These are phyloP conservation scores for Bellardia pandia DNA, from an alignment of 2,888 invertebrate genomes.

Conservation along the genomic window DNA sequence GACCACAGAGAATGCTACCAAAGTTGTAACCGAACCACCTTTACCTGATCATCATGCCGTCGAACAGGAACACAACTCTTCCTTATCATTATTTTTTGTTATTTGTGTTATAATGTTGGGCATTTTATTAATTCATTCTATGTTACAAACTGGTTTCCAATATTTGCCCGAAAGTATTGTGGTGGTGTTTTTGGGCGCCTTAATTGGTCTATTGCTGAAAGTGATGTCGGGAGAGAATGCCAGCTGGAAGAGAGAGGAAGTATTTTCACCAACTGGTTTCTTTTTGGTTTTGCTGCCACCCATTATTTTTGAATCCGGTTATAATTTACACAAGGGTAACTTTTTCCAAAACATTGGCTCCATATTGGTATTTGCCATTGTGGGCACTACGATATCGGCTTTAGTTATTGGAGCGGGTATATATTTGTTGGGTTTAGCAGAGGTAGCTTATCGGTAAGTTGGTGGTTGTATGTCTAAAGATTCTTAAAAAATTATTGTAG, in stretches of 20 bases:
- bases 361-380: slow-evolving; percentile 97
- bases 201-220: slow-evolving; percentile 96
- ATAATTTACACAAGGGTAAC: slow-evolving; percentile 98
- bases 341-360: slow-evolving; percentile 99
- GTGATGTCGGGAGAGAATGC: slow-evolving; percentile 93
- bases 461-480: neutral
- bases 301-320: slow-evolving; percentile 99
- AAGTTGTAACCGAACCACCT: slow-evolving; percentile 90
- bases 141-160: slow-evolving; percentile 97
- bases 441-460: slow-evolving; percentile 91
- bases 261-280: slow-evolving; percentile 99
- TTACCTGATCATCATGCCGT: slow-evolving; percentile 95
- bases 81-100: slow-evolving; percentile 99
- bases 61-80: slow-evolving; percentile 98
- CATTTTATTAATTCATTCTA: slow-evolving; percentile 96
- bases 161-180: slow-evolving; percentile 99
- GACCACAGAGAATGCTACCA: slow-evolving; percentile 79
- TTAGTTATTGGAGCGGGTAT: slow-evolving; percentile 98
- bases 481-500: no score
- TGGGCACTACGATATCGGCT: slow-evolving; percentile 98
- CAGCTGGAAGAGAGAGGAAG: slow-evolving; percentile 98
- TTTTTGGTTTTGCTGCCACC: slow-evolving; percentile 98
- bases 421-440: slow-evolving; percentile 95
- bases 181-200: slow-evolving; percentile 96
- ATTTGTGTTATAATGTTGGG: slow-evolving; percentile 97